phyloP scores from a whole-genome alignment of 2,888 invertebrate genomes.

The Cantharis rustica region DNA sequence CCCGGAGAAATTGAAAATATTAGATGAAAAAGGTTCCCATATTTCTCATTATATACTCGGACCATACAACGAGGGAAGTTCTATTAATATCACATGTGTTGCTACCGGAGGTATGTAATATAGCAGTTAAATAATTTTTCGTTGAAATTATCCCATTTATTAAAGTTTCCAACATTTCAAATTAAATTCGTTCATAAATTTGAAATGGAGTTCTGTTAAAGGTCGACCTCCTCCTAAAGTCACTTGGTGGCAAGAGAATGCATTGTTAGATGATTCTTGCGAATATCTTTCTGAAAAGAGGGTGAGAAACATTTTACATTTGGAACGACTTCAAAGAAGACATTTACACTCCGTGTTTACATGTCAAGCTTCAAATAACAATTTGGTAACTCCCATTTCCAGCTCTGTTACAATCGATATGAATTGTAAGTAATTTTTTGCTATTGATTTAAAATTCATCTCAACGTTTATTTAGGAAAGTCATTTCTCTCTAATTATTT shows the following conservation, averaged over 20 bases:
- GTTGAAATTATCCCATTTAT: not conserved
- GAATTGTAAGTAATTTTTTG: slow-evolving; percentile 65
- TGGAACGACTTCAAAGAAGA: slow-evolving; percentile 68
- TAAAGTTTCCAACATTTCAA: not conserved
- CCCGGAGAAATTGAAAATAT: slow-evolving; percentile 78
- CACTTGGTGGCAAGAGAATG: slow-evolving; percentile 77
- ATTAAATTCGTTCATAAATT: slow-evolving; percentile 22
- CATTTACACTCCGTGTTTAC: slow-evolving; percentile 69
- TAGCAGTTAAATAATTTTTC: not conserved
- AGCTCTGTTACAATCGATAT: slow-evolving; percentile 70
- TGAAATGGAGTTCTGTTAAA: slow-evolving; percentile 48
- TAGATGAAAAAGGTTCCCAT: slow-evolving; percentile 77
- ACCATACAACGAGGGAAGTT: slow-evolving; percentile 83
- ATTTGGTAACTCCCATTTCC: slow-evolving; percentile 68
- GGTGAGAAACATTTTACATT: slow-evolving; percentile 70
- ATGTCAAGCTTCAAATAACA: slow-evolving; percentile 76
- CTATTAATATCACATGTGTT: slow-evolving; percentile 82
- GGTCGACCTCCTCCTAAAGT: slow-evolving; percentile 74
- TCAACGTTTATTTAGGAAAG: not conserved
- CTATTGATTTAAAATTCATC: not conserved
- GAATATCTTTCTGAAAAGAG: slow-evolving; percentile 68
- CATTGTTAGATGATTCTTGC: slow-evolving; percentile 69
- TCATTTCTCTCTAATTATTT: not conserved
- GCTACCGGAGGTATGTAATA: slow-evolving; percentile 77
- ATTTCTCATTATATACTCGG: slow-evolving; percentile 79